Base-by-base conservation (phyloP, 2,113 vertebrate genomes). In the Centropristis striata region DNA sequence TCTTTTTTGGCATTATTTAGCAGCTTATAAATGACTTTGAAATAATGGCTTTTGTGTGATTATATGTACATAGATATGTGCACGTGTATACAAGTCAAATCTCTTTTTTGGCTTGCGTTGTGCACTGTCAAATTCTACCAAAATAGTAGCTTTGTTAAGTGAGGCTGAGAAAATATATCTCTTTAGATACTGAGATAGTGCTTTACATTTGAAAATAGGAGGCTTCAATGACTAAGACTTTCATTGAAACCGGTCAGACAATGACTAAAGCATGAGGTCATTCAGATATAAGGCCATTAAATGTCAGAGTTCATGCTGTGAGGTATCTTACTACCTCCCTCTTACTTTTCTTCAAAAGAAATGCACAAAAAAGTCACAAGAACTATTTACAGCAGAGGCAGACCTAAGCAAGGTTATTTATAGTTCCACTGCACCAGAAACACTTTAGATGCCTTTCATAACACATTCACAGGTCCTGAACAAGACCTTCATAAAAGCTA, bases 261-360 rank as follows among this genome's bases (percentile, higher is more conserved):
- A 91, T 83, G 90, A 92, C 81, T 80, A 86, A 89, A 91, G 82
- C 88, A 87, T 93, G 94, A 95, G 94, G 94, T 96, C 94, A 92
- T 92, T 94, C 89, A 90, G 83, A 93, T 93, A 93, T 95, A 96
- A 96, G 95, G 95, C 95, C 92, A 95, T 94, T 89, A 92, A 90
- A 92, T 93, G 82, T 95, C 77, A 93, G 92, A 95, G 89, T 92
- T 95, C 97, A 97, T 97, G 96, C 97, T 97, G 90, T 95, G 96
- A 97, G 95, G 95, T 97, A 96, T 95, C 91, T 90, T 90, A 88
- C 94, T 93, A 88, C 82, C 89, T 82, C 90, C 78, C 84, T 73
- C 64, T 87, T 74, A 81, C 71, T 76, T 47, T 46, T 81, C 75
- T 84, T 86, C 41, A 75, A 86, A 89, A 80, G 36, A 86, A 85